Conservation (phyloP, 2,113 vertebrate species). For the Pristiophorus japonicus region DNA sequence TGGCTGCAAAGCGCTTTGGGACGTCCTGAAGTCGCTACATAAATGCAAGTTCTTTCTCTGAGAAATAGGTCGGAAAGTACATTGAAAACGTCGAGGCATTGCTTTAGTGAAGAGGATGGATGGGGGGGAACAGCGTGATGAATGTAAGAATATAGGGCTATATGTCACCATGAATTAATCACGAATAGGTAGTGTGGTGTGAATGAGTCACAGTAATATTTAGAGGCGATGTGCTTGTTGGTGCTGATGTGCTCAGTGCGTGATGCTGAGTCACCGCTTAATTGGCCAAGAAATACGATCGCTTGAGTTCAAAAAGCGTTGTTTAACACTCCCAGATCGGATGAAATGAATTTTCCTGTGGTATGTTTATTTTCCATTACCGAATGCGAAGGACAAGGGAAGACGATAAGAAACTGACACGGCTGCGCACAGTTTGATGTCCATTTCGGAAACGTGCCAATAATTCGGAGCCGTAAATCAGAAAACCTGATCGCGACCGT, state of each 20-base stretch:
- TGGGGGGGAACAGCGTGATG: neutral
- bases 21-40: no score
- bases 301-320: neutral
- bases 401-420: neutral
- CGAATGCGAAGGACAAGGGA: neutral
- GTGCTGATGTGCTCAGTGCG: slow-evolving; percentile 11
- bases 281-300: slow-evolving; percentile 23
- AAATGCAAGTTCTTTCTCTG: no score
- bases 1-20: neutral
- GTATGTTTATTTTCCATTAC: neutral
- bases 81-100: neutral
- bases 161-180: neutral
- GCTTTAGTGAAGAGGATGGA: neutral
- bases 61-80: neutral
- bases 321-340: neutral
- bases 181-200: neutral
- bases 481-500: neutral
- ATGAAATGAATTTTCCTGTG: neutral
- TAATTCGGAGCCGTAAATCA: neutral
- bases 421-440: neutral
- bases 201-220: neutral
- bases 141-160: neutral
- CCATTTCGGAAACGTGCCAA: neutral
- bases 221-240: neutral
- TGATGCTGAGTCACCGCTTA: slow-evolving; percentile 23